Conservation (phyloP, 1,140 invertebrate genomes). For the Meloidogyne floridensis region DNA sequence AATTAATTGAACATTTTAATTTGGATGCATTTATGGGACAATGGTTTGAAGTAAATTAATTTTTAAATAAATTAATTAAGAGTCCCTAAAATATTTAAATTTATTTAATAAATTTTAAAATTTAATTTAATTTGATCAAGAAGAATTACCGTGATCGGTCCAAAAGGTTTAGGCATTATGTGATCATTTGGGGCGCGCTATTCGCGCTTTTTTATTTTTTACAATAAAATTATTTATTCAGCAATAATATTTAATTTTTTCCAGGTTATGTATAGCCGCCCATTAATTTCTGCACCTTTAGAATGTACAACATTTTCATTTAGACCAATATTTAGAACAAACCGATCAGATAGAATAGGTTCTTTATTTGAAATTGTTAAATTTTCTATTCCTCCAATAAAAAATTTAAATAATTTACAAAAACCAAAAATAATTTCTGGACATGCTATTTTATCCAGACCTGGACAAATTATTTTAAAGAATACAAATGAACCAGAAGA, state of each 20-base stretch:
- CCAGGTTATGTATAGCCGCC: slow-evolving; percentile 62
- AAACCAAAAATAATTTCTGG: slow-evolving; percentile 54
- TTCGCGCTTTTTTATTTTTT: no score
- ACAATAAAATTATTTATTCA: neutral
- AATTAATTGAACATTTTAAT: slow-evolving; percentile 55
- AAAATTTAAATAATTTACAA: slow-evolving; percentile 47
- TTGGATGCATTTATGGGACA: slow-evolving; percentile 63
- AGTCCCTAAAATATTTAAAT: no score
- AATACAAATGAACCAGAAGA: slow-evolving; percentile 59
- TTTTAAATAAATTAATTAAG: neutral
- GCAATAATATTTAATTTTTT: neutral
- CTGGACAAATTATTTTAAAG: slow-evolving; percentile 59
- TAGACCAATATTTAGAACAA: slow-evolving; percentile 24
- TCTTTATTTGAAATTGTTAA: slow-evolving; percentile 62
- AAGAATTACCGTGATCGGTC: no score
- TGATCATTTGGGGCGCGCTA: no score
- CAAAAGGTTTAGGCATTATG: no score
- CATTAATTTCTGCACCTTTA: slow-evolving; percentile 56
- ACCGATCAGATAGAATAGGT: slow-evolving; percentile 51
- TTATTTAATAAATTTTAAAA: no score
- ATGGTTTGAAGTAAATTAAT: slow-evolving; percentile 38
- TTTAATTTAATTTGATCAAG: no score
- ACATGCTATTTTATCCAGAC: slow-evolving; percentile 59
- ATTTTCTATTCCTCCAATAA: slow-evolving; percentile 59
- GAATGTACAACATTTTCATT: slow-evolving; percentile 59